Percentiles rank a stretch among this genome's conserved stretches.
phyloP scores from a whole-genome alignment of 2,113 vertebrate species.

The Cebus imitator region DNA sequence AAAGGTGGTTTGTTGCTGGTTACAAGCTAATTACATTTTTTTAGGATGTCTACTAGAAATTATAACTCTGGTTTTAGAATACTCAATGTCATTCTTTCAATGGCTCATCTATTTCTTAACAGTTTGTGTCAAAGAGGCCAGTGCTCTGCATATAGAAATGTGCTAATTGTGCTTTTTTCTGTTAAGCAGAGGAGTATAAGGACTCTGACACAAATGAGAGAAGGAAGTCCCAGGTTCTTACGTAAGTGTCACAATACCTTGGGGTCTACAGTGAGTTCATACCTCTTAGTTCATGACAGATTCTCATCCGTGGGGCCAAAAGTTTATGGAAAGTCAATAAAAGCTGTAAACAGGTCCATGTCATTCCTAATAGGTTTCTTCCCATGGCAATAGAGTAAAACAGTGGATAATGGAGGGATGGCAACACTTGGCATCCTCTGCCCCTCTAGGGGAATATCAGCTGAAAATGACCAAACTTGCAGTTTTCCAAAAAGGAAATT shows the following conservation, averaged over 20 bases:
- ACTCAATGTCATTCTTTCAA: neutral
- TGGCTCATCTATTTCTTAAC: neutral
- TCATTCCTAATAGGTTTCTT: neutral
- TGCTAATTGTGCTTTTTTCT: neutral
- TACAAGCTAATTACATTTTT: neutral
- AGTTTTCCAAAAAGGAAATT: neutral
- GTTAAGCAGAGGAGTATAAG: neutral
- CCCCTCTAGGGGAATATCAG: neutral
- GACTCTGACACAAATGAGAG: neutral
- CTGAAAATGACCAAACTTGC: neutral
- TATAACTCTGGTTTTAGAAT: neutral
- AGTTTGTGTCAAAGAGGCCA: neutral
- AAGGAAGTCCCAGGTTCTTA: neutral
- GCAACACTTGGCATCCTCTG: too few species aligned
- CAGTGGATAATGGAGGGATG: neutral
- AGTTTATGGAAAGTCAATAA: neutral
- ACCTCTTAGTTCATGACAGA: neutral
- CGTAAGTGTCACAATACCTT: neutral
- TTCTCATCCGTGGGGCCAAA: neutral
- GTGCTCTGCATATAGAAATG: neutral
- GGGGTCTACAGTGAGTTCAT: neutral
- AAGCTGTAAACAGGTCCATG: neutral
- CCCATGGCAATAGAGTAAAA: neutral
- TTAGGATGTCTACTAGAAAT: neutral
- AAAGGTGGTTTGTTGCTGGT: neutral